Evolutionary conservation across 2,888 invertebrate genomes (phyloP).

Genomic region (Ormyrus nitidulus): DNA sequence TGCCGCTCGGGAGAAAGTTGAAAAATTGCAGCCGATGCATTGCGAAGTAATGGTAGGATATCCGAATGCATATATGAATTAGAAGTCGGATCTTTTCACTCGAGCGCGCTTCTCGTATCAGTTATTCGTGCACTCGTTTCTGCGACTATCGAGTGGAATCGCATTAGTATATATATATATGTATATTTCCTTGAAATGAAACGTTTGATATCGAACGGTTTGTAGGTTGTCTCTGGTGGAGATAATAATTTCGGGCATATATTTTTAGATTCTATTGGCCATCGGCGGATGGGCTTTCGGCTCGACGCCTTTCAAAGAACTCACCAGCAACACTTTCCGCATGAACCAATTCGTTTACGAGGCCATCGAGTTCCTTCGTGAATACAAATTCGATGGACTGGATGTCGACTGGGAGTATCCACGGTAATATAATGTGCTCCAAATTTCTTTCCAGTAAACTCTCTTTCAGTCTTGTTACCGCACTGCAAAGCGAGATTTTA

Average conservation of each 20-base stretch:
- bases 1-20: conserved; percentile 35
- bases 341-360: conserved; percentile 98
- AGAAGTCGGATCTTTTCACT: conserved; percentile 41
- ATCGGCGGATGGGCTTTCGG: conserved; percentile 98
- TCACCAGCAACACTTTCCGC: conserved; percentile 92
- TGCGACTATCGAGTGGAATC: too few species aligned
- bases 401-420: conserved; percentile 98
- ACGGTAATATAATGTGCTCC: conserved; percentile 74
- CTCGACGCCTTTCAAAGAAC: conserved; percentile 94
- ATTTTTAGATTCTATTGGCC: conserved; percentile 83
- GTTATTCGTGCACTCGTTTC: too few species aligned
- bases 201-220: too few species aligned
- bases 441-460: neutral
- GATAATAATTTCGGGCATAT: neutral
- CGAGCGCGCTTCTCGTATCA: neutral
- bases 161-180: too few species aligned
- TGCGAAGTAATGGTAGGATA: neutral
- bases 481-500: neutral
- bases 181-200: too few species aligned
- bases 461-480: neutral
- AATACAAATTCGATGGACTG: conserved; percentile 93
- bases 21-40: conserved; percentile 34
- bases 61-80: neutral
- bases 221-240: too few species aligned
- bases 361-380: conserved; percentile 93